phyloP scores from a whole-genome alignment of 2,113 vertebrate genomes.

The Rynchops niger region DNA sequence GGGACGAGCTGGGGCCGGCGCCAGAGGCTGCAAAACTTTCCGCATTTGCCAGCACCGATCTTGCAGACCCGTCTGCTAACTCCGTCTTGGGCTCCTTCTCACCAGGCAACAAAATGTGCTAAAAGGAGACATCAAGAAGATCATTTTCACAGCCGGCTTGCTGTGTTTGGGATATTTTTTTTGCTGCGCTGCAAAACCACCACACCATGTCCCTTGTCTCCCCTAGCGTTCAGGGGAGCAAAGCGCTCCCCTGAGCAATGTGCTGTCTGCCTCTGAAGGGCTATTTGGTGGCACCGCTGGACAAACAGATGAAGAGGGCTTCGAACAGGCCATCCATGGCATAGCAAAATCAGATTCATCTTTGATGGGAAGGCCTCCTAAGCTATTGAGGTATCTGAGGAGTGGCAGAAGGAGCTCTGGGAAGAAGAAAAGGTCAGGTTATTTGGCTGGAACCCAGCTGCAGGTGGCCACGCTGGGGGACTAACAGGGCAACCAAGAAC shows the following conservation, averaged over 20 bases:
- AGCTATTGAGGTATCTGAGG: neutral
- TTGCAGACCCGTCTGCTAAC: constrained; percentile 14
- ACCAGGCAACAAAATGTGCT: neutral
- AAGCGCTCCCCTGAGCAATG: neutral
- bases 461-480: neutral
- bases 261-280: neutral
- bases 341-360: neutral
- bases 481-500: neutral
- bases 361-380: neutral
- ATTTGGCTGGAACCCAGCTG: neutral
- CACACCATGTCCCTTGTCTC: neutral
- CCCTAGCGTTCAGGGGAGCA: neutral
- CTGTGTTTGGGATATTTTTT: neutral
- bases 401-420: neutral
- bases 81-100: neutral
- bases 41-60: neutral
- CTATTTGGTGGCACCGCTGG: neutral
- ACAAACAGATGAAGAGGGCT: neutral
- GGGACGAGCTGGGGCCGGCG: neutral
- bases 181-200: neutral
- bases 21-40: constrained; percentile 44
- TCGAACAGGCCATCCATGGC: neutral
- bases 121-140: neutral
- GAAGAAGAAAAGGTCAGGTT: neutral
- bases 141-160: neutral